Evolutionary conservation across 1,140 invertebrate genomes (phyloP).

Genomic region (Atta texana): DNA sequence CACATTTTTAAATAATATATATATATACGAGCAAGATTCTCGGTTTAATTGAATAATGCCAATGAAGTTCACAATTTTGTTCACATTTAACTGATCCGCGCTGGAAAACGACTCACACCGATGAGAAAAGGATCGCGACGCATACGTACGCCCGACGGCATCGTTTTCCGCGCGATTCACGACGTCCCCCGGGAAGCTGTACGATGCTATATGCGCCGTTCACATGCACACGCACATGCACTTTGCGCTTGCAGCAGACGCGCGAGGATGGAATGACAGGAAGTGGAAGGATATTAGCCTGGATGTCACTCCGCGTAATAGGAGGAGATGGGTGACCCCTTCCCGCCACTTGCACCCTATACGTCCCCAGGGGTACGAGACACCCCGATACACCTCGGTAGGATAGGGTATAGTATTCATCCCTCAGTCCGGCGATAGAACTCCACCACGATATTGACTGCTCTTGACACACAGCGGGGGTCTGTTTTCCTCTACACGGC

Average conservation of each 20-base stretch:
- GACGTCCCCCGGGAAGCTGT: conserved; percentile 36
- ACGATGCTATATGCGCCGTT: conserved; percentile 15
- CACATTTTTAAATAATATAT: neutral
- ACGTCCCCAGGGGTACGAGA: conserved; percentile 68
- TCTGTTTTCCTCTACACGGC: conserved; percentile 54
- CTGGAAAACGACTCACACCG: neutral
- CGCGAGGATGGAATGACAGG: conserved; percentile 77
- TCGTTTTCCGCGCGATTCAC: conserved; percentile 65
- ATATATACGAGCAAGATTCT: neutral
- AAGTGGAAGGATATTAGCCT: conserved; percentile 83
- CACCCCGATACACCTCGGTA: conserved; percentile 51
- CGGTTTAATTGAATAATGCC: neutral
- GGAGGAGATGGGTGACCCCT: conserved; percentile 70
- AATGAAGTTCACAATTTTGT: neutral
- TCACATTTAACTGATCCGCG: neutral
- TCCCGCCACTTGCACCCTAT: conserved; percentile 53
- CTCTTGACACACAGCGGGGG: conserved; percentile 43
- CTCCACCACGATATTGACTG: conserved; percentile 65
- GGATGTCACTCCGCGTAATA: conserved; percentile 79
- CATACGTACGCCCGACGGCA: conserved; percentile 60
- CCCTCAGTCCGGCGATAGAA: conserved; percentile 60
- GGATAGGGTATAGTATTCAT: conserved; percentile 67
- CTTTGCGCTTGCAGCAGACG: conserved; percentile 57
- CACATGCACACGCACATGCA: conserved; percentile 32
- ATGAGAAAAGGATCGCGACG: conserved; percentile 14